Conservation (phyloP, 2,888 invertebrate genomes). For the Ectemnius cavifrons region DNA sequence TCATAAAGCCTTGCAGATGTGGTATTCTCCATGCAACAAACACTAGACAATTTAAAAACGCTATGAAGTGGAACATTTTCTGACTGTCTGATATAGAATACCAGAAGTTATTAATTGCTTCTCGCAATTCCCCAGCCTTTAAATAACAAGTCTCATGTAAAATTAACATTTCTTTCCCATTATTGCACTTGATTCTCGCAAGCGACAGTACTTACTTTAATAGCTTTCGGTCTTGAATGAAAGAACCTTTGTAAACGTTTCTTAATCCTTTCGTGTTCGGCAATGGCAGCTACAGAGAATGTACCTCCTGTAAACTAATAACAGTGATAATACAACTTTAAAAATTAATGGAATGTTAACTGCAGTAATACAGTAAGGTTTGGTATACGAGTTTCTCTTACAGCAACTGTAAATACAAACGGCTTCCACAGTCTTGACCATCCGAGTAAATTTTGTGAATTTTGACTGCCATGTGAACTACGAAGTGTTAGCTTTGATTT, state of each 20-base stretch:
- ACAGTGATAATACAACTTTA: constrained; percentile 14
- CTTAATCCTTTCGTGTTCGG: constrained; percentile 90
- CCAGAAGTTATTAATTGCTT: constrained; percentile 83
- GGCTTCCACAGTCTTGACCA: constrained; percentile 81
- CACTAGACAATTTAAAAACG: constrained; percentile 87
- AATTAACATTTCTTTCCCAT: background rate
- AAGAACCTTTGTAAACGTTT: background rate
- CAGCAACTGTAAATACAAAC: constrained; percentile 83
- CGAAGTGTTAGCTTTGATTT: constrained; percentile 29
- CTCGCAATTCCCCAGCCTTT: constrained; percentile 70
- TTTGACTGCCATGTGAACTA: constrained; percentile 51
- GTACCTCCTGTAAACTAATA: constrained; percentile 84
- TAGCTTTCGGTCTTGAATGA: background rate
- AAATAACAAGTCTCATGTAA: background rate
- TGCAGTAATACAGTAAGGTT: background rate
- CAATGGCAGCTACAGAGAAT: constrained; percentile 88
- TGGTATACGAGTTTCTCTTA: constrained; percentile 66
- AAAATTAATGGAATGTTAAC: background rate
- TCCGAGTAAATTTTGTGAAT: background rate
- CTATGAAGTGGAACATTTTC: constrained; percentile 89
- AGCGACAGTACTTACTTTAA: constrained; percentile 50
- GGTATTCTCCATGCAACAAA: constrained; percentile 91
- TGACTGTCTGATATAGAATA: constrained; percentile 85
- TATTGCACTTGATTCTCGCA: constrained; percentile 49
- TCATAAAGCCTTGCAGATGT: constrained; percentile 85